phyloP scores from a whole-genome alignment of 2,888 invertebrate genomes.

The Hydroisotoma schaefferi region DNA sequence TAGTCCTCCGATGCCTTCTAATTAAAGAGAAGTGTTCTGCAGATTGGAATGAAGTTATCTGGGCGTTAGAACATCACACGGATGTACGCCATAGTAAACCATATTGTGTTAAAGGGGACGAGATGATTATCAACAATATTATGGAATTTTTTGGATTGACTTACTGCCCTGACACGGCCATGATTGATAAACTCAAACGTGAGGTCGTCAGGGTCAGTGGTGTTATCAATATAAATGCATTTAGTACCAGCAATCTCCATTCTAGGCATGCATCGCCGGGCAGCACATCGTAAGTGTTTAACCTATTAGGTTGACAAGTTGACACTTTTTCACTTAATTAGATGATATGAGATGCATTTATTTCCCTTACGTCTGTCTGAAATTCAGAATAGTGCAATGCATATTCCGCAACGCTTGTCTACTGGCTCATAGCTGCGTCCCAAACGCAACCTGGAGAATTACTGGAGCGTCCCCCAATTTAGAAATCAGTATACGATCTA shows the following conservation, averaged over 20 bases:
- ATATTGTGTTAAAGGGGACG: constrained; percentile 36
- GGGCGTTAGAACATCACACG: constrained; percentile 39
- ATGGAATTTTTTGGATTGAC: constrained; percentile 16
- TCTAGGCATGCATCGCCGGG: too few relatives aligned
- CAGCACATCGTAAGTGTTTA: too few relatives aligned
- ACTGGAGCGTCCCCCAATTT: constrained; percentile 8
- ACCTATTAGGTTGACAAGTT: too few relatives aligned
- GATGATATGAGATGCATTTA: too few relatives aligned
- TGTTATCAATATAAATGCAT: constrained; percentile 40
- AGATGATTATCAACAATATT: constrained; percentile 33
- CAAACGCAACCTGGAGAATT: constrained; percentile 37
- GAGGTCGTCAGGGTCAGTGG: constrained; percentile 35
- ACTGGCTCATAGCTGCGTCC: constrained; percentile 36
- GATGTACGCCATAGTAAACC: constrained; percentile 30
- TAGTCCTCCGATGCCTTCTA: constrained; percentile 36
- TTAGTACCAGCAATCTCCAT: too few relatives aligned
- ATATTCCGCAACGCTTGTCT: constrained; percentile 27
- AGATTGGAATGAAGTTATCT: constrained; percentile 27
- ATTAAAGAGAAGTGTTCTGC: constrained; percentile 29
- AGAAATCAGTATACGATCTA: constrained; percentile 26
- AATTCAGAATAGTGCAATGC: constrained; percentile 33
- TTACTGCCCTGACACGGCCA: constrained; percentile 3
- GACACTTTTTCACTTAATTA: too few relatives aligned
- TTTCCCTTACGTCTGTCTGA: neutral
- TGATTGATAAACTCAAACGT: constrained; percentile 18